phyloP scores from a whole-genome alignment of 2,888 invertebrate genomes.

The Dascillus cervinus region DNA sequence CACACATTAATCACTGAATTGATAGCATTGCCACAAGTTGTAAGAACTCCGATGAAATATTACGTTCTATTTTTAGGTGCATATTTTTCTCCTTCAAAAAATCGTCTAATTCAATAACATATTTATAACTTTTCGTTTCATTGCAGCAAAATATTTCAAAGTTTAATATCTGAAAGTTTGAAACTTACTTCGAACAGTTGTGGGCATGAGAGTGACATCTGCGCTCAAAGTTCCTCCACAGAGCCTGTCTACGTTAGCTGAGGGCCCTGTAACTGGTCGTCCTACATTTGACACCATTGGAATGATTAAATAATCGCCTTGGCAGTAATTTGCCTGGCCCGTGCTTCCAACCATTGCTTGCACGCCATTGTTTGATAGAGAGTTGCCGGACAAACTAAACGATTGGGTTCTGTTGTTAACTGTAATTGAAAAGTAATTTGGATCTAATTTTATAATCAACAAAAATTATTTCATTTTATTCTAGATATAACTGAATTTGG shows the following conservation, averaged over 20 bases:
- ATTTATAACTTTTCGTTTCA: too few species aligned
- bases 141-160: too few species aligned
- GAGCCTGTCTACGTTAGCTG: conserved; percentile 69
- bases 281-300: conserved; percentile 70
- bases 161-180: too few species aligned
- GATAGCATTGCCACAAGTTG: too few species aligned
- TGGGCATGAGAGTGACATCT: conserved; percentile 60
- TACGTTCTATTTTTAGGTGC: too few species aligned
- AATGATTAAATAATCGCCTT: conserved; percentile 71
- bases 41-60: too few species aligned
- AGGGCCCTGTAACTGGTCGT: conserved; percentile 47
- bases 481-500: conserved; percentile 10
- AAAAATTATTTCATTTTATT: conserved; percentile 3
- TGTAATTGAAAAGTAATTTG: conserved; percentile 29
- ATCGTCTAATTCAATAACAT: too few species aligned
- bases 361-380: conserved; percentile 55
- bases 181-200: conserved; percentile 68
- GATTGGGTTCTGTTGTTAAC: conserved; percentile 65
- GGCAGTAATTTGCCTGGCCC: conserved; percentile 61
- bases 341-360: conserved; percentile 61
- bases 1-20: too few species aligned
- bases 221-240: conserved; percentile 75
- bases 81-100: too few species aligned
- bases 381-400: conserved; percentile 72
- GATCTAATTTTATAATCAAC: conserved; percentile 1